Base-by-base conservation (phyloP, 2,797 vertebrate genomes). In the Chaetophractus vellerosus region DNA sequence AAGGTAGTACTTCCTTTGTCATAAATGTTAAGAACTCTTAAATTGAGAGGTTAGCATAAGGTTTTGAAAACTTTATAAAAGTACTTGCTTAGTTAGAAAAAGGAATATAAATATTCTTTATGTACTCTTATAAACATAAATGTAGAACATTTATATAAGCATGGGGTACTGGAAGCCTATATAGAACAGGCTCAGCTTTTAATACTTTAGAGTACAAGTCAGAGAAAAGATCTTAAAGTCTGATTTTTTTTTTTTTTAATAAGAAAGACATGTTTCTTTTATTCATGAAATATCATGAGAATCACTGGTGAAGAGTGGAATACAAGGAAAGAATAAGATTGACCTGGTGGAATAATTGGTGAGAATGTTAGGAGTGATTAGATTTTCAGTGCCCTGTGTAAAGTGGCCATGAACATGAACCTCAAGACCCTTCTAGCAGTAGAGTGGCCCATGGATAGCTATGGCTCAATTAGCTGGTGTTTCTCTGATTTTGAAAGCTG, bases 1-100 rank as follows among this genome's bases (percentile, higher is more conserved):
- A 8, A 99, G 99, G 99, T 99, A 98, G 98, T 98, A 95, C 14
- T 48, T 16, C 4, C 16, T 12, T 84, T 41, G 31, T 90, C 26
- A n/a, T 84, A 80, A 94, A 50, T 88, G 55, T 88, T 91, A 79
- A 33, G 91, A 75, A 83, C 8, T 91, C 18, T 36, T 83, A n/a
- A 48, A 33, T 76, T 86, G 38, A 26, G 21, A 89, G 15, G 71
- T 61, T 91, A n/a, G 24, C 0, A 9, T 80, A 33, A 78, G 31
- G 31, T 89, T 92, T 84, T 76, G 69, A 87, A 68, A 55, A 36
- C 18, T 84, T 86, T 78, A n/a, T 79, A 52, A 59, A 91, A 80
- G 16, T 94, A 33, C 36, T 74, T 83, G 38, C 45, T 45, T 45
- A 45, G 45, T 26, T 89, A 71, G 33, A 85, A 41, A 83, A 95